A percentile compares a stretch with the other conserved stretches of the same genome.
Evolutionary conservation across 2,888 invertebrate genomes (phyloP).

Genomic region (Chorisops tibialis): DNA sequence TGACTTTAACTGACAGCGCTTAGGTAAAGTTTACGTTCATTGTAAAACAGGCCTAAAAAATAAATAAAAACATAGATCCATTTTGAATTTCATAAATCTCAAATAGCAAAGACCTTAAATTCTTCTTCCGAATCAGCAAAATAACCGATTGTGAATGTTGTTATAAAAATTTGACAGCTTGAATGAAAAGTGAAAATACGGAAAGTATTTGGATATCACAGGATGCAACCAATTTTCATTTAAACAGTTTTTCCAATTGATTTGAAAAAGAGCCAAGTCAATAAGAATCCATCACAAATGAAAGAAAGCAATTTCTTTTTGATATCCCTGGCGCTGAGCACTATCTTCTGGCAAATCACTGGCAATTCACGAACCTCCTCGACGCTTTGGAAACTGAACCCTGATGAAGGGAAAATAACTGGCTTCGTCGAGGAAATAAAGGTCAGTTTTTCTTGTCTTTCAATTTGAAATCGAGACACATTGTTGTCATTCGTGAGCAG

Average conservation of each 20-base stretch:
- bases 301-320: conserved; percentile 35
- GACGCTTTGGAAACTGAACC: conserved; percentile 77
- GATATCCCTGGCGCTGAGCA: conserved; percentile 38
- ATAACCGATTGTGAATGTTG: conserved; percentile 4
- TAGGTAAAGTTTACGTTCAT: no score
- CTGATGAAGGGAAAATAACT: conserved; percentile 72
- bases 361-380: conserved; percentile 71
- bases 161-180: conserved; percentile 12
- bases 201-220: conserved; percentile 7
- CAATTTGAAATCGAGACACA: not conserved
- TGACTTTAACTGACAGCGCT: no score
- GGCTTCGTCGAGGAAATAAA: conserved; percentile 33
- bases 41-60: no score
- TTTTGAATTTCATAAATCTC: no score
- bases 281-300: not conserved
- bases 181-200: conserved; percentile 22
- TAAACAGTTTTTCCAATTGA: not conserved
- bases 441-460: conserved; percentile 28
- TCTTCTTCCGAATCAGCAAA: no score
- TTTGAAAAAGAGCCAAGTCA: no score
- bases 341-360: conserved; percentile 45
- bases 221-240: not conserved
- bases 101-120: no score
- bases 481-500: conserved; percentile 19
- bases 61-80: no score